Evolutionary conservation across 2,888 invertebrate species (phyloP).

Genomic region (Agonopterix subpropinquella): DNA sequence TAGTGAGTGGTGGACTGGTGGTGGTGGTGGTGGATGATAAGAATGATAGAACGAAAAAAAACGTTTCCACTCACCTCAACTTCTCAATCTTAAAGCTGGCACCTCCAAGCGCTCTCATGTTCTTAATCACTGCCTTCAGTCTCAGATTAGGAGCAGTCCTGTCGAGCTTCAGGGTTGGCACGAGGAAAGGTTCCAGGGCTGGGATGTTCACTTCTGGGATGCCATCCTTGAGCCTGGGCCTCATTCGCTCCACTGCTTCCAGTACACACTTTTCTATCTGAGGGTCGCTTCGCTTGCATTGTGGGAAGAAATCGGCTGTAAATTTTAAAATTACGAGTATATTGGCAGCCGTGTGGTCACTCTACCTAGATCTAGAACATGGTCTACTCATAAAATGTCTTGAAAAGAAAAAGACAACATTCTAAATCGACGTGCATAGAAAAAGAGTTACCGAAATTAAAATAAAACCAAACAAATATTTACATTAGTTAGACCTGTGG

Average conservation of each 20-base stretch:
- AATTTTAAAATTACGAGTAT: neutral
- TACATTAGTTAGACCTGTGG: too few species aligned
- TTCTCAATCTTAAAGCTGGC: constrained; percentile 79
- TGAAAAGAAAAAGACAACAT: too few species aligned
- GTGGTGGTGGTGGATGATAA: too few species aligned
- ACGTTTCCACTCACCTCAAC: constrained; percentile 72
- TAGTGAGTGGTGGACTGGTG: too few species aligned
- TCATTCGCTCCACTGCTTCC: constrained; percentile 74
- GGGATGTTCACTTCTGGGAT: constrained; percentile 81
- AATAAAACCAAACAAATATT: neutral
- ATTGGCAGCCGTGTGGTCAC: too few species aligned
- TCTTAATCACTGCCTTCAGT: constrained; percentile 79
- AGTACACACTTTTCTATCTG: constrained; percentile 77
- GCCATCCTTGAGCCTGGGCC: constrained; percentile 74
- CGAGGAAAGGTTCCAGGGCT: constrained; percentile 79
- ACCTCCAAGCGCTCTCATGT: constrained; percentile 79
- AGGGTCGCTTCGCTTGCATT: constrained; percentile 79
- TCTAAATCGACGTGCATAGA: too few species aligned
- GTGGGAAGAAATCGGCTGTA: constrained; percentile 78
- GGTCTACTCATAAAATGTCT: too few species aligned
- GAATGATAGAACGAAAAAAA: too few species aligned
- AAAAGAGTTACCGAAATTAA: too few species aligned
- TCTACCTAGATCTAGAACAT: too few species aligned
- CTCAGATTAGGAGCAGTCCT: constrained; percentile 82
- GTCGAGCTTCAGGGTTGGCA: constrained; percentile 81